Conservation (phyloP, 2,797 vertebrate genomes). For the Melanogrammus aeglefinus region DNA sequence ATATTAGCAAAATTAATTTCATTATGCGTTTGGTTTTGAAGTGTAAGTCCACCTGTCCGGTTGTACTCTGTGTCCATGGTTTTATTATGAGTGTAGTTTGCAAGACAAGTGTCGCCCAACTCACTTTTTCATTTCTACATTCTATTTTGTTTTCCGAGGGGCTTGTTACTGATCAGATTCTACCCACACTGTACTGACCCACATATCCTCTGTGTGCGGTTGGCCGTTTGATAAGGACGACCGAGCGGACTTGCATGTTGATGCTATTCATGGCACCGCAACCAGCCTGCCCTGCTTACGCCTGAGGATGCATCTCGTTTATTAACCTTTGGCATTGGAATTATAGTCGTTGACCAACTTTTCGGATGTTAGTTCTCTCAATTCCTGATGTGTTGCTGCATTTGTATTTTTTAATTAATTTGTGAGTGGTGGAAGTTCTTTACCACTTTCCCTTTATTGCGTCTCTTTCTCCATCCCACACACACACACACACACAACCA, state of each 20-base stretch:
- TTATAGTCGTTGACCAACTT: neutral
- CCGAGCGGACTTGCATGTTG: neutral
- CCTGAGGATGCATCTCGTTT: neutral
- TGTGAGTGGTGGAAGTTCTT: neutral
- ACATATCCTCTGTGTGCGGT: neutral
- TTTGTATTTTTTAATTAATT: no score
- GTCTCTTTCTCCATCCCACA: no score
- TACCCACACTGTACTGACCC: neutral
- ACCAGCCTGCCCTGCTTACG: neutral
- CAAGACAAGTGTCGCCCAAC: neutral
- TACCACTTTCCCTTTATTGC: neutral
- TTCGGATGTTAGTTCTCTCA: neutral
- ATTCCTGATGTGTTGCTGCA: neutral
- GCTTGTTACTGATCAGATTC: neutral
- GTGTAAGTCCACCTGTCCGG: neutral
- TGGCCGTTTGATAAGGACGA: neutral
- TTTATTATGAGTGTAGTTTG: neutral
- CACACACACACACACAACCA: no score
- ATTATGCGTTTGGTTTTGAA: neutral
- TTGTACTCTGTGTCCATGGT: neutral
- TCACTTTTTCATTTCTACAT: neutral
- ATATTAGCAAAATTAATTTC: neutral
- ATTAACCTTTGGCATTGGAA: neutral
- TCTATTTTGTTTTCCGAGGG: neutral
- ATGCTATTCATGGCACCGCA: neutral